Conservation (phyloP, 2,797 vertebrate genomes). For the Carduelis carduelis region DNA sequence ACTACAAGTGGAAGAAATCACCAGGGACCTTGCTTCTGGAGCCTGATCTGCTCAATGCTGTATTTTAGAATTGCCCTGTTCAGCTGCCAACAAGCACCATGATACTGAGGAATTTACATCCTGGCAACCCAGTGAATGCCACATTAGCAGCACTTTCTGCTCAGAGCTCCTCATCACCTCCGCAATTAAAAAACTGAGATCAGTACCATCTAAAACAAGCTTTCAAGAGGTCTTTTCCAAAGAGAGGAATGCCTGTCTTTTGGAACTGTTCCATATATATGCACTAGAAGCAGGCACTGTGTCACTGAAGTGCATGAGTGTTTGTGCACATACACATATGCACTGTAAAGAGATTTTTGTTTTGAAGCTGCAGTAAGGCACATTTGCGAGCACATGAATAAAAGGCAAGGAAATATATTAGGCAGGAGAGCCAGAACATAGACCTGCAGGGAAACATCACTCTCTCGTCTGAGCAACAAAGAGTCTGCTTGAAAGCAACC, state of each 20-base stretch:
- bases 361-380: not conserved
- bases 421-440: not conserved
- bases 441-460: not conserved
- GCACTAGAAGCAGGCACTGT: not conserved
- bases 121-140: not conserved
- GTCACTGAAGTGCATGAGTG: not conserved
- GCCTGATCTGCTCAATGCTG: not conserved
- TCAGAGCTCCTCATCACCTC: not conserved
- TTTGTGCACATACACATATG: rapidly evolving
- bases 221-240: not conserved
- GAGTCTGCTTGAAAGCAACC: not conserved
- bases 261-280: not conserved
- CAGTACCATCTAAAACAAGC: not conserved
- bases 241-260: not conserved
- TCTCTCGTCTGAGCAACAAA: not conserved
- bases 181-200: not conserved
- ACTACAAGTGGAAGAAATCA: not conserved
- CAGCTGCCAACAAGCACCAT: not conserved
- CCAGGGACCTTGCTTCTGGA: not conserved
- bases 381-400: not conserved
- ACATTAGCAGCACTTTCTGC: not conserved
- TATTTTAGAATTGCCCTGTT: not conserved
- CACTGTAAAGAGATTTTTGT: not conserved
- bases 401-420: not conserved
- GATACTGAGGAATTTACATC: not conserved